These are phyloP conservation scores for Psilopsiagon aurifrons DNA, from an alignment of 2,113 vertebrate genomes.

Conservation along the genomic window DNA sequence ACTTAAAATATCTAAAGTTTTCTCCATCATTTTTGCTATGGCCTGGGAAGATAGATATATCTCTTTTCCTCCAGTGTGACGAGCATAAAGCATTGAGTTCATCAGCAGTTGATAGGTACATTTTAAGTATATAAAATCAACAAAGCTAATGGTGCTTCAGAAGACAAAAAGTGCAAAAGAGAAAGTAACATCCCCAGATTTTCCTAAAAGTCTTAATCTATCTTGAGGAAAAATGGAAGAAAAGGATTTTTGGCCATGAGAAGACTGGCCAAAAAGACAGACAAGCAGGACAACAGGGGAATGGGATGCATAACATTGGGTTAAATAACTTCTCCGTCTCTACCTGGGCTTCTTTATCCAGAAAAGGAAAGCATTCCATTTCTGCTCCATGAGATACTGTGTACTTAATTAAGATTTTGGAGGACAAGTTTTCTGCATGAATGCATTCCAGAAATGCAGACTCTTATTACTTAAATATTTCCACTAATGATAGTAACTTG, in stretches of 20 bases:
- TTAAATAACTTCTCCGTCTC: neutral
- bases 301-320: neutral
- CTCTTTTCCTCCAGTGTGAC: neutral
- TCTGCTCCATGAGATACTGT: neutral
- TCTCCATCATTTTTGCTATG: neutral
- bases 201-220: neutral
- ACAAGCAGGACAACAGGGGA: neutral
- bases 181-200: neutral
- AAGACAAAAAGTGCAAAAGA: neutral
- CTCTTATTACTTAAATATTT: conserved; percentile 55
- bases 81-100: neutral
- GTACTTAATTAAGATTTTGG: conserved; percentile 55
- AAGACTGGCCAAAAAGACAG: neutral
- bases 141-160: neutral
- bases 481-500: conserved; percentile 27
- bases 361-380: neutral
- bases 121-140: neutral
- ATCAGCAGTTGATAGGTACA: neutral
- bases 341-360: neutral
- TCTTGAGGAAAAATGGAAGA: neutral
- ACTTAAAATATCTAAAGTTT: conserved; percentile 37
- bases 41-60: neutral
- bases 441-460: conserved; percentile 37
- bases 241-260: neutral
- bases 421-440: conserved; percentile 51